Percentiles rank a stretch among this genome's conserved stretches.
Evolutionary conservation across 2,113 vertebrate species (phyloP).

Genomic region (Hylia prasina): DNA sequence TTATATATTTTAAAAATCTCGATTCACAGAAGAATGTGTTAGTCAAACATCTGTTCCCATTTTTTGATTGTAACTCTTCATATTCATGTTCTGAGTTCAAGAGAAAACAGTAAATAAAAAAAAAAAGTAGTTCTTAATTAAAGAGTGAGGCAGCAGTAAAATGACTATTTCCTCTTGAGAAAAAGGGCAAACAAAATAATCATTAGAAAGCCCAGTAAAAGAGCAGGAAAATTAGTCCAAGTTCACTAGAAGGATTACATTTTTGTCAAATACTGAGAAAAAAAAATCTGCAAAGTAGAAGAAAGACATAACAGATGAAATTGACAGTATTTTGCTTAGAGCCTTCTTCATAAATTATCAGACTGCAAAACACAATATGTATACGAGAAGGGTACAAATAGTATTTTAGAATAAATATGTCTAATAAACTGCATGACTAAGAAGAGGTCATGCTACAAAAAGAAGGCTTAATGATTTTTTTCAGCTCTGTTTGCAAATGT

Average conservation of each 20-base stretch:
- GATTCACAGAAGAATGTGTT: neutral
- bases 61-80: neutral
- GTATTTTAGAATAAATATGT: neutral
- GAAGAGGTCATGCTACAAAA: neutral
- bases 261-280: neutral
- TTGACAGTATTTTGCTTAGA: neutral
- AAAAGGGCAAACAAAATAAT: neutral
- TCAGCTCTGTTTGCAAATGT: neutral
- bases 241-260: neutral
- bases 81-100: neutral
- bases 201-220: neutral
- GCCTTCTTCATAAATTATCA: neutral
- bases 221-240: neutral
- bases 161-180: neutral
- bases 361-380: neutral
- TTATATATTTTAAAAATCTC: neutral
- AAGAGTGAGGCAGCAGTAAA: neutral
- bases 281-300: neutral
- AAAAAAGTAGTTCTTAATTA: neutral
- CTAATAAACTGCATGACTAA: neutral
- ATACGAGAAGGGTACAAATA: neutral
- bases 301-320: neutral
- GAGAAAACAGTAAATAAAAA: neutral
- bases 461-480: neutral
- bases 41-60: neutral